These are phyloP conservation scores for Gonocerus acuteangulatus DNA, from an alignment of 2,888 invertebrate species.

Conservation along the genomic window DNA sequence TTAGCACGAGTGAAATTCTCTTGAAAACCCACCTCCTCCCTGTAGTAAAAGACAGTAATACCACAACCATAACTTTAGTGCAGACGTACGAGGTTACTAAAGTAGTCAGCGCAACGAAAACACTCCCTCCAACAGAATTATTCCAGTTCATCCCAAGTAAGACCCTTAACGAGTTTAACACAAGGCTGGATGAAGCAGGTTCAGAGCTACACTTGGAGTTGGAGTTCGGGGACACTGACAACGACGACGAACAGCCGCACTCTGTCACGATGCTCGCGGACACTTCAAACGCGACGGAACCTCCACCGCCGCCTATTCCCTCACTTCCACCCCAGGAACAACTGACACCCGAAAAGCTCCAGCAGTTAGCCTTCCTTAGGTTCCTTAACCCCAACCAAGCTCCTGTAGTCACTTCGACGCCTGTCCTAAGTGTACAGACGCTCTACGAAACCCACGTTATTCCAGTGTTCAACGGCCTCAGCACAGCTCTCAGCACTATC, in stretches of 20 bases:
- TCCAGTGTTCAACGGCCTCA: constrained; percentile 66
- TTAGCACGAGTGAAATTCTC: constrained; percentile 81
- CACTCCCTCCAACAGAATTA: constrained; percentile 76
- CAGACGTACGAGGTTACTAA: constrained; percentile 84
- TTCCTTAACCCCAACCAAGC: constrained; percentile 62
- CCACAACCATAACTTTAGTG: constrained; percentile 70
- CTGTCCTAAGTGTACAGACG: constrained; percentile 66
- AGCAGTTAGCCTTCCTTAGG: constrained; percentile 62
- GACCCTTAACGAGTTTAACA: constrained; percentile 80
- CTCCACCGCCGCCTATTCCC: constrained; percentile 41
- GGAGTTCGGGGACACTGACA: constrained; percentile 75
- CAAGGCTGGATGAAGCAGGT: constrained; percentile 78
- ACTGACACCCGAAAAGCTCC: constrained; percentile 62
- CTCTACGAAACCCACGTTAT: constrained; percentile 75
- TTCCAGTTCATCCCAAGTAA: constrained; percentile 81
- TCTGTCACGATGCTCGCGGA: constrained; percentile 51
- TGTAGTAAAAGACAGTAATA: constrained; percentile 64
- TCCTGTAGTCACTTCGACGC: constrained; percentile 68
- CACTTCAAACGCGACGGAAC: constrained; percentile 55
- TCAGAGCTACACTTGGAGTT: constrained; percentile 77
- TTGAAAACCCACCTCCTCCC: constrained; percentile 83
- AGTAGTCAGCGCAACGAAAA: constrained; percentile 82
- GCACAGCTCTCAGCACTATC: constrained; percentile 67
- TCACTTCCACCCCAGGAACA: constrained; percentile 43
- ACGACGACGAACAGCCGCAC: constrained; percentile 43